Percentiles rank a stretch among this genome's conserved stretches.
phyloP scores from a whole-genome alignment of 1,140 invertebrate genomes.

The Yoshiicerus persimilis region DNA sequence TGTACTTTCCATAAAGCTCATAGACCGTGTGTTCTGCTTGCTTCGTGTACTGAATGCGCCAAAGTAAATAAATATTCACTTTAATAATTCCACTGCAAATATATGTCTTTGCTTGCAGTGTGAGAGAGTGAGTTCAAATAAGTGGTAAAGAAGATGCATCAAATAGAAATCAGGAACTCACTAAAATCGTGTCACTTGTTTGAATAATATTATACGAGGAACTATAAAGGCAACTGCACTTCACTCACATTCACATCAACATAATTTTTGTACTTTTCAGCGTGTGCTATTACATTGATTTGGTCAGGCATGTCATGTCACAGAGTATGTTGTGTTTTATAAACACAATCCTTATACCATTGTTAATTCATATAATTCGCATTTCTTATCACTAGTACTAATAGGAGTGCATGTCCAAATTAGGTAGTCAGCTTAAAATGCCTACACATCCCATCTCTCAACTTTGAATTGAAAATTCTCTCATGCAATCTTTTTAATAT shows the following conservation, averaged over 20 bases:
- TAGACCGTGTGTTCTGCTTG: no score
- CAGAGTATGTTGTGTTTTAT: not conserved
- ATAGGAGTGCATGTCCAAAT: not conserved
- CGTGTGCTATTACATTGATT: not conserved
- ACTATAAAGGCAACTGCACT: not conserved
- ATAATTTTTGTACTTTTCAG: not conserved
- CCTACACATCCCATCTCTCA: not conserved
- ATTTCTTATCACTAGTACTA: no score
- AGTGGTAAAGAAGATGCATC: not conserved
- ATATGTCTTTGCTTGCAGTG: not conserved
- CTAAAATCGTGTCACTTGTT: conserved; percentile 9
- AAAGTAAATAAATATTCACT: no score
- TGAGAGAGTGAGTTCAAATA: not conserved
- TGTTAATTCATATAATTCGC: not conserved
- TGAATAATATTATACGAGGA: not conserved
- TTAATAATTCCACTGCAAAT: not conserved
- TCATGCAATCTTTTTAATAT: not conserved
- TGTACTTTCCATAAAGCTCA: not conserved
- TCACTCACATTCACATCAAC: not conserved
- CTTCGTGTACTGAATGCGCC: no score
- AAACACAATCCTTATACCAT: not conserved
- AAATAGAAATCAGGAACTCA: conserved; percentile 10
- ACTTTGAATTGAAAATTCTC: not conserved
- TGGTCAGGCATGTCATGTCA: not conserved
- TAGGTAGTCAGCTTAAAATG: not conserved